A percentile compares a stretch with the other conserved stretches of the same genome.
These are phyloP conservation scores for Hirudinaria manillensis DNA, from an alignment of 2,888 invertebrate genomes.

Conservation along the genomic window DNA sequence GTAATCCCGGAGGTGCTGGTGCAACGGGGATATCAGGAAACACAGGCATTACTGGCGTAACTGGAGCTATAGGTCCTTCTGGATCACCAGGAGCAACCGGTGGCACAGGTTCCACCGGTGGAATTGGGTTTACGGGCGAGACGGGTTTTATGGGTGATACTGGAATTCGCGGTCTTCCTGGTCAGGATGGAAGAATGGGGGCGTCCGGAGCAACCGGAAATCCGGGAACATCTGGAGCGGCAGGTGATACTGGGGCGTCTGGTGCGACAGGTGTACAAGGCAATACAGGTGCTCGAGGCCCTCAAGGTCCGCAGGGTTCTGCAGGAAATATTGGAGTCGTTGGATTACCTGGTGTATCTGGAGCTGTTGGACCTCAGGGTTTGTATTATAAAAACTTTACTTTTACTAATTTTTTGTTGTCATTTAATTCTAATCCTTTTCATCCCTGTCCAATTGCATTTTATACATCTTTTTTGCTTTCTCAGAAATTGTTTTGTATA, in stretches of 20 bases:
- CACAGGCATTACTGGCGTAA: not conserved
- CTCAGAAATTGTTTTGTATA: not conserved
- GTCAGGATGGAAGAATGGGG: not conserved
- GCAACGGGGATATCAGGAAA: not conserved
- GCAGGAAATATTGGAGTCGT: conserved; percentile 28
- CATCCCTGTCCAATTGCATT: no score
- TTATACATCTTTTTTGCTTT: no score
- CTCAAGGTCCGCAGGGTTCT: conserved; percentile 22
- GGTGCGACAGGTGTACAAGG: conserved; percentile 21
- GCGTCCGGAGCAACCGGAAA: not conserved
- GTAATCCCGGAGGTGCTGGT: not conserved
- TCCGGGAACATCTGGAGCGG: conserved; percentile 14
- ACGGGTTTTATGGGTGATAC: not conserved
- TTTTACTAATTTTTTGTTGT: no score
- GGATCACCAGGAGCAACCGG: conserved; percentile 24
- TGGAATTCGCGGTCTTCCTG: no score
- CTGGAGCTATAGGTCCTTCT: not conserved
- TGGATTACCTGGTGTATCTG: conserved; percentile 30
- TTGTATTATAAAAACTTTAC: not conserved
- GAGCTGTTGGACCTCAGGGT: conserved; percentile 26
- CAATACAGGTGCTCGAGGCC: conserved; percentile 25
- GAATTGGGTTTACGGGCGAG: conserved; percentile 23
- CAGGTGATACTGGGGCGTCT: conserved; percentile 8
- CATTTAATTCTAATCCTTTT: no score
- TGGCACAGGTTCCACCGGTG: conserved; percentile 24